These are phyloP conservation scores for Sitobion miscanthi DNA, from an alignment of 1,140 invertebrate species.

Conservation along the genomic window DNA sequence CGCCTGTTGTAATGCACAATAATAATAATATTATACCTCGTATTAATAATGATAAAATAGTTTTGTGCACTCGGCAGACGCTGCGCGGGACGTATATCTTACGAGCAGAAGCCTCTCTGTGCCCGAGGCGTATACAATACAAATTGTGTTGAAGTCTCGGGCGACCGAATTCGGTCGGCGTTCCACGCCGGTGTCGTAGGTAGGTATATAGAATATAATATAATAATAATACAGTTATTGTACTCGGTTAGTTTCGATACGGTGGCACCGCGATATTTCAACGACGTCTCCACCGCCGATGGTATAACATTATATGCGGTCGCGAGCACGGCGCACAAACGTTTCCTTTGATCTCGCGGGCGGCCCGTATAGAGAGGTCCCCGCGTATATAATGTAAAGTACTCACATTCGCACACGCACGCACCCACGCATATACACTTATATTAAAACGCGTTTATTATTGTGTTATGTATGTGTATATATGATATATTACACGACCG, in stretches of 20 bases:
- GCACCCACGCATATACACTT: neutral
- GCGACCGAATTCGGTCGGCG: neutral
- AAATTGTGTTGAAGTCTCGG: neutral
- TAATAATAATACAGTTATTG: neutral
- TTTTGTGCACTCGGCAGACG: neutral
- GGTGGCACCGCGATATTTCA: neutral
- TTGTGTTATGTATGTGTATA: neutral
- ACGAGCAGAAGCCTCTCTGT: too few relatives aligned
- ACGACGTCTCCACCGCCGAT: neutral
- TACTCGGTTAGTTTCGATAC: neutral
- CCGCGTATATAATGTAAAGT: neutral
- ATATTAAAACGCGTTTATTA: slow-evolving; percentile 1
- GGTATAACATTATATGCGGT: neutral
- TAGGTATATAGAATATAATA: neutral
- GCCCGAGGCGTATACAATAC: neutral
- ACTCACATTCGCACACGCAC: neutral
- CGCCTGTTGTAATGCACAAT: neutral
- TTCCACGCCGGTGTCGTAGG: neutral
- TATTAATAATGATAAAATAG: slow-evolving; percentile 9
- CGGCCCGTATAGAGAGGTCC: neutral
- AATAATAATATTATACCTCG: neutral
- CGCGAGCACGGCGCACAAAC: neutral
- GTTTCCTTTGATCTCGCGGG: neutral
- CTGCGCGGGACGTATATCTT: too few relatives aligned
- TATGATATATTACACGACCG: neutral